Evolutionary conservation across 1,140 invertebrate species (phyloP).

Genomic region (Camponotus pennsylvanicus): DNA sequence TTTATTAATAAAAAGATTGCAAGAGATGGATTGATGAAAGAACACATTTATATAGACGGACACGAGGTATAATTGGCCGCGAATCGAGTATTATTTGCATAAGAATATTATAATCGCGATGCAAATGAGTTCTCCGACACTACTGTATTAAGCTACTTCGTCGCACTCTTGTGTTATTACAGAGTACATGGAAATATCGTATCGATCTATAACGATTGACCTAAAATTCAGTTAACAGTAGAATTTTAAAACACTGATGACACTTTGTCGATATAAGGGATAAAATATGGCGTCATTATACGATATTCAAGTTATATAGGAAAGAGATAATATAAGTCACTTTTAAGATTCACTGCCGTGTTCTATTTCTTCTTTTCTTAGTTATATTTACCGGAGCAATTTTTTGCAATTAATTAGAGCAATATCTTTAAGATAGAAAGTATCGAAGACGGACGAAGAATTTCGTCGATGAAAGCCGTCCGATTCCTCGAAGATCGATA

Average conservation of each 20-base stretch:
- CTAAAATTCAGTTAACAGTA: constrained; percentile 36
- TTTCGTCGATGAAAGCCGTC: constrained; percentile 19
- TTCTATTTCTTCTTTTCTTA: constrained; percentile 6
- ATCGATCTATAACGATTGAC: constrained; percentile 44
- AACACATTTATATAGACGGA: not conserved
- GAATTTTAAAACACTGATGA: constrained; percentile 50
- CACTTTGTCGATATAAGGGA: constrained; percentile 43
- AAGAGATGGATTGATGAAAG: not conserved
- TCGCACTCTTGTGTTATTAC: constrained; percentile 6
- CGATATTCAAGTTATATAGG: not conserved
- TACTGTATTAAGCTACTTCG: not conserved
- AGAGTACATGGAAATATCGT: not conserved
- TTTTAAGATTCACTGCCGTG: not conserved
- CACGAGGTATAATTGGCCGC: constrained; percentile 10
- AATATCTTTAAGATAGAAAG: not conserved
- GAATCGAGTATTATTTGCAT: constrained; percentile 41
- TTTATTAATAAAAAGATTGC: not conserved
- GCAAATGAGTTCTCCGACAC: constrained; percentile 18
- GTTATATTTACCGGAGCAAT: not conserved
- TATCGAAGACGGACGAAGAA: constrained; percentile 1
- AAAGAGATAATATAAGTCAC: not conserved
- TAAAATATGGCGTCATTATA: constrained; percentile 19
- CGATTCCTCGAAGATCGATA: constrained; percentile 69
- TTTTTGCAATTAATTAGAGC: constrained; percentile 9
- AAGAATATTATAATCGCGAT: constrained; percentile 49